Percentiles rank a stretch among this genome's conserved stretches.
These are phyloP conservation scores for Lutraria rhynchaena DNA, from an alignment of 1,140 invertebrate genomes.

Conservation along the genomic window DNA sequence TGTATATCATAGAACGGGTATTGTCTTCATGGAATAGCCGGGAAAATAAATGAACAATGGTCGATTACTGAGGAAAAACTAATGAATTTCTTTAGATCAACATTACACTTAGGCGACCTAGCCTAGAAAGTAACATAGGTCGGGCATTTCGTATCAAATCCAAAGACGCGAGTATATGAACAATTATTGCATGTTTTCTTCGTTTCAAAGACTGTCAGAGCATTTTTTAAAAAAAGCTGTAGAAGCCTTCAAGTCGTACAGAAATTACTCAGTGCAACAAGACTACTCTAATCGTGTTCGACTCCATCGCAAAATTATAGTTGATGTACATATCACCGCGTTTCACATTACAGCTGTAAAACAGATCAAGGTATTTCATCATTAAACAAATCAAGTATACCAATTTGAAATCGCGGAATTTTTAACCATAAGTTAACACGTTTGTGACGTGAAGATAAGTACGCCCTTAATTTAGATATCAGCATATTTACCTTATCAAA, in stretches of 20 bases:
- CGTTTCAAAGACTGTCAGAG: conserved; percentile 34
- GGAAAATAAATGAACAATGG: conserved; percentile 16
- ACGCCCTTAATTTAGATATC: no score
- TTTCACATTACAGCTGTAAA: no score
- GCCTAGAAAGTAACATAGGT: conserved; percentile 7
- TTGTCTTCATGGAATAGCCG: conserved; percentile 4
- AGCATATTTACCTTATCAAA: no score
- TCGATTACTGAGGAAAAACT: conserved; percentile 5
- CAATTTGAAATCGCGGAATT: no score
- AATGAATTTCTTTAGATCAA: neutral
- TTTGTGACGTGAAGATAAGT: no score
- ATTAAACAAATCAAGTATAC: no score
- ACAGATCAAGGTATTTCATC: no score
- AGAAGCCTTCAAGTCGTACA: neutral
- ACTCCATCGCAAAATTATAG: conserved; percentile 22
- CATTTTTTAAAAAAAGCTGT: neutral
- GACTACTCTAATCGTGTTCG: conserved; percentile 24
- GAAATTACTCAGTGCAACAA: neutral
- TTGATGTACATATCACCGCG: no score
- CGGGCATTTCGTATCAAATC: conserved; percentile 20
- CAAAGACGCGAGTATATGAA: neutral
- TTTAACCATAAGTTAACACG: no score
- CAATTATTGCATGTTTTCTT: conserved; percentile 27
- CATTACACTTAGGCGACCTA: conserved; percentile 2
- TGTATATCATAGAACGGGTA: no score